Evolutionary conservation across 1,140 invertebrate species (phyloP), one percentile per base, ranked within the genome.

Genomic region (Diorhabda sublineata): DNA sequence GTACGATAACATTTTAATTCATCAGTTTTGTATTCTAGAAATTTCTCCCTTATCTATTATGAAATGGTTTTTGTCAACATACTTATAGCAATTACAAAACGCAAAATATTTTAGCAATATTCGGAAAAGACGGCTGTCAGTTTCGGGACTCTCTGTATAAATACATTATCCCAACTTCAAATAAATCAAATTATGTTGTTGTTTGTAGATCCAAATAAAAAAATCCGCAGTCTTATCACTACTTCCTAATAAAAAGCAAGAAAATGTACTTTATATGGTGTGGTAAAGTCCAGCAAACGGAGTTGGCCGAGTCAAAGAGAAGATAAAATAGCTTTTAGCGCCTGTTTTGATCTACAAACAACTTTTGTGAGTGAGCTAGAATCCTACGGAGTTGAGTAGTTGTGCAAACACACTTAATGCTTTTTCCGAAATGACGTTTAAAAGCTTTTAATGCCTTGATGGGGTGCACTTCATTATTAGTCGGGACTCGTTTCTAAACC

Each of bases 271-370:
- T 26, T 26, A 26, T 26, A 26, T 26, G 26, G 26, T 26, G 26
- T 26, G 26, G 26, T 26, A 26, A 26, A 26, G 26, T 26, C 26
- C 26, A 26, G 26, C 26, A 26, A 26, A 26, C 26, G 61, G 63
- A 64, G 60, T 65, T 64, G 64, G 66, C 42, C 43, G 61, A 73
- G 66, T 70, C 65, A 69, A 71, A 71, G 68, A 67, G 47, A 52
- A 52, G 47, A 52, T 52, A 52, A 52, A 52, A 52, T 52, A 71
- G 70, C 72, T 75, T 75, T 75, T 75, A 75, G 70, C 69, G 74
- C 71, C 68, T 75, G 72, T 75, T 75, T 72, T 71, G 70, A 75
- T 74, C 70, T 67, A 70, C 74, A 74, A 75, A 75, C 74, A 75
- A 73, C 67, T 74, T 75, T 75, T 73, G 72, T 74, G 73, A 75